Percentiles rank a stretch among this genome's conserved stretches.
These are phyloP conservation scores for Drosophila subquinaria DNA, from an alignment of 2,888 invertebrate genomes.

Conservation along the genomic window DNA sequence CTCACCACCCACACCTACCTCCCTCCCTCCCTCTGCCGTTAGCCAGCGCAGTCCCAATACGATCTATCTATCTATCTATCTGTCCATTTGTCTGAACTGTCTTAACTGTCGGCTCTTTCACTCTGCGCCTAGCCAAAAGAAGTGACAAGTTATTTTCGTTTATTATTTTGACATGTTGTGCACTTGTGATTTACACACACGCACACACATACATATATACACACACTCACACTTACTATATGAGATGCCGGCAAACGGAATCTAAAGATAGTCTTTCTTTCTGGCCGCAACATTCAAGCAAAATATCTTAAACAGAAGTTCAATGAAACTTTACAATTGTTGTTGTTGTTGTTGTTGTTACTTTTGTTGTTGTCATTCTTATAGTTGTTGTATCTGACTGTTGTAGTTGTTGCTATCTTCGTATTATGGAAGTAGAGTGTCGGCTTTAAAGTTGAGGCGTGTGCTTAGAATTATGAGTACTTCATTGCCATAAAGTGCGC, in stretches of 20 bases:
- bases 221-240: background rate
- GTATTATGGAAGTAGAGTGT: slow-evolving; percentile 6
- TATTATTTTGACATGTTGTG: slow-evolving; percentile 71
- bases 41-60: slow-evolving; percentile 10
- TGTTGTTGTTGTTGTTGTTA: background rate
- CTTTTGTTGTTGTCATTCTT: slow-evolving; percentile 15
- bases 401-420: background rate
- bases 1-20: background rate
- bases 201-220: slow-evolving; percentile 16
- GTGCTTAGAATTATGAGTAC: slow-evolving; percentile 43
- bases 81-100: slow-evolving; percentile 52
- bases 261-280: slow-evolving; percentile 65
- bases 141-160: slow-evolving; percentile 71
- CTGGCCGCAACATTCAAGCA: slow-evolving; percentile 60
- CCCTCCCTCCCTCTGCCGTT: background rate
- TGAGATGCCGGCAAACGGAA: slow-evolving; percentile 48
- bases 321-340: slow-evolving; percentile 63
- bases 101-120: slow-evolving; percentile 47
- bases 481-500: slow-evolving; percentile 15
- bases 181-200: slow-evolving; percentile 62
- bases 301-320: slow-evolving; percentile 66
- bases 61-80: slow-evolving; percentile 34
- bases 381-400: slow-evolving; percentile 5
- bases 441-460: slow-evolving; percentile 29
- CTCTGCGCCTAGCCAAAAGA: slow-evolving; percentile 60